These are phyloP conservation scores for Acrocephalus kingi DNA, from an alignment of 2,113 vertebrate genomes.

Conservation along the genomic window DNA sequence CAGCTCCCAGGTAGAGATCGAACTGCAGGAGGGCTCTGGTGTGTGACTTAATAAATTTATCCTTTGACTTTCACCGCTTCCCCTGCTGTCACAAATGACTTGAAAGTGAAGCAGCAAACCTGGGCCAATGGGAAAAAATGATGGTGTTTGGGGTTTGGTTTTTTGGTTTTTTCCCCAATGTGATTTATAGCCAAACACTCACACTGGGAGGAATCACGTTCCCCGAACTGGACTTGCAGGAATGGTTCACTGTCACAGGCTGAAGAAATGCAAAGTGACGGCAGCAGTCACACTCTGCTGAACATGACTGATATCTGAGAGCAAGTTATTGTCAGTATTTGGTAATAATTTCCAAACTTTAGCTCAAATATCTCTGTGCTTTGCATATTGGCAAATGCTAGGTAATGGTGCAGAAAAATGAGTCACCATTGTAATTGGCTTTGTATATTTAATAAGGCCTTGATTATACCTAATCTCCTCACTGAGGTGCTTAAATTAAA, in stretches of 20 bases:
- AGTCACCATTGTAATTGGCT: neutral
- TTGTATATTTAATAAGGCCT: neutral
- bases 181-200: neutral
- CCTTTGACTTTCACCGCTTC: neutral
- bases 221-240: neutral
- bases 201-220: neutral
- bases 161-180: neutral
- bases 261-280: neutral
- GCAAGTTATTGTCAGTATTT: neutral
- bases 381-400: neutral
- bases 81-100: neutral
- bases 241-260: neutral
- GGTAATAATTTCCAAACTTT: neutral
- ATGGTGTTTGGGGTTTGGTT: neutral
- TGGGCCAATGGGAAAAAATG: neutral
- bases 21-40: neutral
- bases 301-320: neutral
- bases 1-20: neutral
- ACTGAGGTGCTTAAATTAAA: neutral
- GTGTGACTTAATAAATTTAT: neutral
- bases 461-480: neutral
- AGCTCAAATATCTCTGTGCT: neutral
- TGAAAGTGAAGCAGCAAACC: neutral
- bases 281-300: neutral
- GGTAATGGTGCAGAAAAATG: neutral